Evolutionary conservation across 2,888 invertebrate species (phyloP).

Genomic region (Belgica antarctica): DNA sequence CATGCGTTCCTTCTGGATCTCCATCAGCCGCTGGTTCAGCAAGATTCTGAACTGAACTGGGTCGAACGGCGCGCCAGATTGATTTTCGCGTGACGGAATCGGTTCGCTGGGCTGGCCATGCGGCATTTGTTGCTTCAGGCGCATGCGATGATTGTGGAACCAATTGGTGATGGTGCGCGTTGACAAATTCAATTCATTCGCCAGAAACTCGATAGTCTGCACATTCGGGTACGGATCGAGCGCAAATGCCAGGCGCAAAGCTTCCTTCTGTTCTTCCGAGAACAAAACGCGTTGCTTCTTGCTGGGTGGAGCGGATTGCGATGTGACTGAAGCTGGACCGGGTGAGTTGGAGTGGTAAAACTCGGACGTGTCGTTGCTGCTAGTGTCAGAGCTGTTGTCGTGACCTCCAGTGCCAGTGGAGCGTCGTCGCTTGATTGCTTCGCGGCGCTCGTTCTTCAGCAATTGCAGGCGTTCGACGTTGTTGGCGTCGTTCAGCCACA

Average conservation of each 20-base stretch:
- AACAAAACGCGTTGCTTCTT: slow-evolving; percentile 95
- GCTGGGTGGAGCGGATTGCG: slow-evolving; percentile 67
- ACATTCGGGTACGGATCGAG: slow-evolving; percentile 97
- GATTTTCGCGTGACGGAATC: slow-evolving; percentile 69
- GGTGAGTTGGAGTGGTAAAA: slow-evolving; percentile 83
- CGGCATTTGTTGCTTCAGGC: slow-evolving; percentile 87
- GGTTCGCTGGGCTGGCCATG: slow-evolving; percentile 71
- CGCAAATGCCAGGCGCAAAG: slow-evolving; percentile 87
- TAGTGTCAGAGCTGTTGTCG: slow-evolving; percentile 84
- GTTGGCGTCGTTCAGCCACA: slow-evolving; percentile 94
- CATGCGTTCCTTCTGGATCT: slow-evolving; percentile 81
- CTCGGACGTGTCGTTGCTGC: slow-evolving; percentile 83
- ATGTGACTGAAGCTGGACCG: slow-evolving; percentile 62
- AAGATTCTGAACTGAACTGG: slow-evolving; percentile 87
- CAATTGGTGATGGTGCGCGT: slow-evolving; percentile 98
- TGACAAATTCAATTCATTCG: slow-evolving; percentile 84
- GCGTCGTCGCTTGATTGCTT: slow-evolving; percentile 85
- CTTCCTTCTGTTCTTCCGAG: slow-evolving; percentile 98
- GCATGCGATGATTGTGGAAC: slow-evolving; percentile 99
- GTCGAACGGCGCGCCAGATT: slow-evolving; percentile 76
- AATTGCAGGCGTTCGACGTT: slow-evolving; percentile 92
- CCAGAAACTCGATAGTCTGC: slow-evolving; percentile 92
- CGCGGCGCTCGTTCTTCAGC: slow-evolving; percentile 83
- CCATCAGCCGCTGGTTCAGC: slow-evolving; percentile 83
- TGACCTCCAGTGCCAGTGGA: slow-evolving; percentile 78